These are phyloP conservation scores for Sebastes matsubarae DNA, from an alignment of 2,797 vertebrate species.

Conservation along the genomic window DNA sequence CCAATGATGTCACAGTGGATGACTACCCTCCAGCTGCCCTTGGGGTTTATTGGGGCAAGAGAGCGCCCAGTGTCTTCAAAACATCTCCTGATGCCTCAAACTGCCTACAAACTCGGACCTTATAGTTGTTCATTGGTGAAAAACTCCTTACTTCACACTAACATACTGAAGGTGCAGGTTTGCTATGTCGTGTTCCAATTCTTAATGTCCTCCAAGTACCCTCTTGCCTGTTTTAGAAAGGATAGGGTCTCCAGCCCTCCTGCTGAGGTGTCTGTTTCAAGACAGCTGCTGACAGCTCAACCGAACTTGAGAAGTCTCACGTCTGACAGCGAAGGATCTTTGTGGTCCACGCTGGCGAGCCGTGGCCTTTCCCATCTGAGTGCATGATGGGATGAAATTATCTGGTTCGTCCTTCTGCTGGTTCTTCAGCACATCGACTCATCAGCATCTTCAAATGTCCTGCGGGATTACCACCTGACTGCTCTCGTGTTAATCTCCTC, in stretches of 20 bases:
- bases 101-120: neutral
- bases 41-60: constrained; percentile 46
- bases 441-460: constrained; percentile 35
- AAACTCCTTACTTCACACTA: neutral
- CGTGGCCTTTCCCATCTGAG: constrained; percentile 28
- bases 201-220: constrained; percentile 67
- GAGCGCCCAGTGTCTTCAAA: constrained; percentile 28
- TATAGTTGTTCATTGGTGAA: neutral
- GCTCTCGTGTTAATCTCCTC: constrained; percentile 43
- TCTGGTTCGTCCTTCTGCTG: neutral
- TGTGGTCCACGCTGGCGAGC: constrained; percentile 40
- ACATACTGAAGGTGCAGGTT: constrained; percentile 1
- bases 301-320: constrained; percentile 76
- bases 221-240: constrained; percentile 77
- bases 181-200: constrained; percentile 16
- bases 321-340: constrained; percentile 66
- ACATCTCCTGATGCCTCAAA: constrained; percentile 10
- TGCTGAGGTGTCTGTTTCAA: constrained; percentile 78
- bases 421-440: constrained; percentile 23
- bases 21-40: constrained; percentile 49
- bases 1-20: constrained; percentile 57
- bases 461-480: constrained; percentile 49
- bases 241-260: constrained; percentile 56
- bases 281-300: constrained; percentile 82
- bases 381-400: neutral